Conservation (phyloP, 2,113 vertebrate species). For the Spizaetus ornatus region DNA sequence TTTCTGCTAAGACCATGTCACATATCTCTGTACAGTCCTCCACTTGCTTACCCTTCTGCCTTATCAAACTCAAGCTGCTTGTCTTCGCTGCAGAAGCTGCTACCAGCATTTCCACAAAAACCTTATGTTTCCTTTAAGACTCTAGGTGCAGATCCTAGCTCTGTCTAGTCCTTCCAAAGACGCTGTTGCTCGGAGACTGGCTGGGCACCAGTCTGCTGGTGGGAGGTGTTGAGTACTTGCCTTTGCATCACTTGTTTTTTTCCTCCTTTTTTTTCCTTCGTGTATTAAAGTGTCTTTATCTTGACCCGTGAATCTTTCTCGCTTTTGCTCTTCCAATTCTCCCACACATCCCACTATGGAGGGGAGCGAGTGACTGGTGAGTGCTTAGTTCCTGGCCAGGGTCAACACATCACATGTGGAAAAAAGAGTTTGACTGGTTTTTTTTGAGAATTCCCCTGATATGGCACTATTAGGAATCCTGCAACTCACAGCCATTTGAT, state of each 20-base stretch:
- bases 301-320: background rate
- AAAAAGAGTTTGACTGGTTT: background rate
- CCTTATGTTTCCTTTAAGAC: background rate
- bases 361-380: accelerated
- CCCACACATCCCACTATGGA: accelerated
- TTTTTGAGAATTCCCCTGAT: background rate
- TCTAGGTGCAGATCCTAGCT: background rate
- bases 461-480: background rate
- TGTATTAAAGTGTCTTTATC: background rate
- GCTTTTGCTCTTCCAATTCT: background rate
- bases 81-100: background rate
- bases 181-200: background rate
- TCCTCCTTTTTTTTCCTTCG: background rate
- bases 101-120: background rate
- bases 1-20: background rate
- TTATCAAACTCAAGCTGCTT: background rate
- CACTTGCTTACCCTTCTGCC: background rate
- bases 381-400: background rate
- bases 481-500: background rate
- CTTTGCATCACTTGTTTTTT: background rate
- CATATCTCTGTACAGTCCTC: background rate
- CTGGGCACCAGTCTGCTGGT: background rate
- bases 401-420: background rate
- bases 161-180: background rate
- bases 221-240: background rate